Percentiles rank a stretch among this genome's conserved stretches.
phyloP scores from a whole-genome alignment of 2,797 vertebrate genomes.

The Paedocypris micromegethes region DNA sequence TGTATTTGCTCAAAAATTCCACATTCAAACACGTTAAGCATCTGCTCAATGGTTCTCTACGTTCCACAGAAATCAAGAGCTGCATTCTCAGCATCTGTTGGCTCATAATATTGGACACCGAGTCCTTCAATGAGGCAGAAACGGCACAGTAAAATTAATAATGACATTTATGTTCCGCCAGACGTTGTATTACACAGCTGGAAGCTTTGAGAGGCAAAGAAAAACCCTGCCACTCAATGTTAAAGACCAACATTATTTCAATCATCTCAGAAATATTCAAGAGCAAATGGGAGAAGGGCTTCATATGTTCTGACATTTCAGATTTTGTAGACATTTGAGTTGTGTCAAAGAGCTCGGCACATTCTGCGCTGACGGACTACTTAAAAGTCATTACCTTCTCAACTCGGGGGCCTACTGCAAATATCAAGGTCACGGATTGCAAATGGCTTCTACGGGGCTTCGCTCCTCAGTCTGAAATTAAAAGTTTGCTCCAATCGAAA shows the following conservation, averaged over 20 bases:
- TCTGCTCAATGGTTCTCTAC: neutral
- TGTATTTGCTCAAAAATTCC: too few relatives aligned
- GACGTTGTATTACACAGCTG: conserved; percentile 44
- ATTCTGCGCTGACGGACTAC: conserved; percentile 39
- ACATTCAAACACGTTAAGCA: too few relatives aligned
- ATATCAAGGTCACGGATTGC: conserved; percentile 50
- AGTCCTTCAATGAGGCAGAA: conserved; percentile 23
- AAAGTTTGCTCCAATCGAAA: conserved; percentile 26
- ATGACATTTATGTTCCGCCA: conserved; percentile 44
- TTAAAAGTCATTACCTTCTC: conserved; percentile 49
- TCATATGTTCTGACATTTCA: conserved; percentile 39
- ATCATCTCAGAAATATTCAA: conserved; percentile 20
- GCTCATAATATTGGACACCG: conserved; percentile 33
- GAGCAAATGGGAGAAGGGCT: conserved; percentile 13
- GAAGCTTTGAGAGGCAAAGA: conserved; percentile 31
- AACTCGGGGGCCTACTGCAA: conserved; percentile 34
- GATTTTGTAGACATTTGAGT: conserved; percentile 40
- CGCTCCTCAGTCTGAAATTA: conserved; percentile 37
- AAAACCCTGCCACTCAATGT: conserved; percentile 7
- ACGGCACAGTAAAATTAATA: conserved; percentile 50
- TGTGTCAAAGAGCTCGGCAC: conserved; percentile 36
- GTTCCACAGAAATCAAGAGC: conserved; percentile 1
- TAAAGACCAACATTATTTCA: conserved; percentile 25
- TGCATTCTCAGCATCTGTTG: conserved; percentile 3
- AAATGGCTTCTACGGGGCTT: conserved; percentile 41